phyloP scores from a whole-genome alignment of 2,888 invertebrate species.

The Caradrina kadenii region DNA sequence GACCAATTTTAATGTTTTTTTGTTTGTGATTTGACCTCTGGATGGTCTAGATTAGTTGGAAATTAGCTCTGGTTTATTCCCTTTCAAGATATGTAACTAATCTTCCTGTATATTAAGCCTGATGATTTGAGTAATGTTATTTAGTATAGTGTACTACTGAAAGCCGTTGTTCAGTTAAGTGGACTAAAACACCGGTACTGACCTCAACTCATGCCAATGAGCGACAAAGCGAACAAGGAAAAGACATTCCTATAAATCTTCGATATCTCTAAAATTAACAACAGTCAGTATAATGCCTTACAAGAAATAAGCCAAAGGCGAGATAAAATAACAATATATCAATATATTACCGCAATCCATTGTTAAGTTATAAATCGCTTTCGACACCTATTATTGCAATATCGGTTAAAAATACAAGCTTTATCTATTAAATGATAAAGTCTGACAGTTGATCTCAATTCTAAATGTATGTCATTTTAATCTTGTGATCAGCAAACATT shows the following conservation, averaged over 20 bases:
- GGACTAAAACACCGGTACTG: slow-evolving; percentile 10
- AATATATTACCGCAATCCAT: slow-evolving; percentile 60
- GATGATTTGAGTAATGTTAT: not conserved
- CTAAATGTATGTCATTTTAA: slow-evolving; percentile 49
- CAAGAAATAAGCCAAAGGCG: slow-evolving; percentile 57
- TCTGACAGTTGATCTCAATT: slow-evolving; percentile 40
- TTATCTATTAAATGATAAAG: slow-evolving; percentile 53
- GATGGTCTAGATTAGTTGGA: too few species aligned
- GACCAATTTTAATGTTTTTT: too few species aligned
- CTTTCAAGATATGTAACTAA: too few species aligned
- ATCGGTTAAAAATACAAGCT: slow-evolving; percentile 54
- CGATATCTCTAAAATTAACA: slow-evolving; percentile 43
- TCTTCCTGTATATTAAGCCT: not conserved
- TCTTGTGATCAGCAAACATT: slow-evolving; percentile 62
- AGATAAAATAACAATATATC: slow-evolving; percentile 54
- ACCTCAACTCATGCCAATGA: slow-evolving; percentile 33
- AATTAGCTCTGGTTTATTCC: too few species aligned
- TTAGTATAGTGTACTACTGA: not conserved
- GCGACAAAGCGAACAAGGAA: slow-evolving; percentile 47
- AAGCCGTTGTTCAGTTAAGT: not conserved
- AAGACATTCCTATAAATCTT: slow-evolving; percentile 45
- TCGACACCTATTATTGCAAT: slow-evolving; percentile 64
- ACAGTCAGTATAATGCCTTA: slow-evolving; percentile 45
- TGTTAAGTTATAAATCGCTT: slow-evolving; percentile 64
- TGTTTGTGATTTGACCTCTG: too few species aligned